A percentile compares a stretch with the other conserved stretches of the same genome.
These are phyloP conservation scores for Baryphthengus martii DNA, from an alignment of 2,113 vertebrate species.

Conservation along the genomic window DNA sequence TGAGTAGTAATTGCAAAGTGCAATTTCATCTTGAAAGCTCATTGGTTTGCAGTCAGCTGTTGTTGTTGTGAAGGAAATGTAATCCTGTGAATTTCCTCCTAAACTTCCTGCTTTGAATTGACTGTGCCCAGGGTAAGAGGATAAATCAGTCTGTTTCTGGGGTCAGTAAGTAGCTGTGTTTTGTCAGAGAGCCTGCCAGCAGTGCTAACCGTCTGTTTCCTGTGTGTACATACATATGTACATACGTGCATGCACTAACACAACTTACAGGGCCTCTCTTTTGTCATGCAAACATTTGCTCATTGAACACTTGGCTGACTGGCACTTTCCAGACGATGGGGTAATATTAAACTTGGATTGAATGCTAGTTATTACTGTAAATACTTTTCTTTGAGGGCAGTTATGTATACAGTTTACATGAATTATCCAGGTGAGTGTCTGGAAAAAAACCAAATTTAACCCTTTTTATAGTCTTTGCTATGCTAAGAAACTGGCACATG, in stretches of 20 bases:
- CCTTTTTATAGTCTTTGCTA: background rate
- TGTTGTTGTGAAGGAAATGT: background rate
- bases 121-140: background rate
- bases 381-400: background rate
- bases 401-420: background rate
- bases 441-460: background rate
- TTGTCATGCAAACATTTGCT: background rate
- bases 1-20: background rate
- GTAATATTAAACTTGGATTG: background rate
- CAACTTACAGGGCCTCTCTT: background rate
- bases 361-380: background rate
- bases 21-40: background rate
- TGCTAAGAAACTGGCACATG: background rate
- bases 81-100: background rate
- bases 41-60: background rate
- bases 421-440: background rate
- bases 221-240: no score
- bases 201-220: background rate
- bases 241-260: rapidly evolving
- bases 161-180: background rate
- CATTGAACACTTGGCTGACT: background rate
- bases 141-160: background rate
- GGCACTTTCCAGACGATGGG: background rate
- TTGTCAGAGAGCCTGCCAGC: background rate
- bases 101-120: background rate